These are phyloP conservation scores for Myanophis thanlyinensis DNA, from an alignment of 2,113 vertebrate genomes.

Conservation along the genomic window DNA sequence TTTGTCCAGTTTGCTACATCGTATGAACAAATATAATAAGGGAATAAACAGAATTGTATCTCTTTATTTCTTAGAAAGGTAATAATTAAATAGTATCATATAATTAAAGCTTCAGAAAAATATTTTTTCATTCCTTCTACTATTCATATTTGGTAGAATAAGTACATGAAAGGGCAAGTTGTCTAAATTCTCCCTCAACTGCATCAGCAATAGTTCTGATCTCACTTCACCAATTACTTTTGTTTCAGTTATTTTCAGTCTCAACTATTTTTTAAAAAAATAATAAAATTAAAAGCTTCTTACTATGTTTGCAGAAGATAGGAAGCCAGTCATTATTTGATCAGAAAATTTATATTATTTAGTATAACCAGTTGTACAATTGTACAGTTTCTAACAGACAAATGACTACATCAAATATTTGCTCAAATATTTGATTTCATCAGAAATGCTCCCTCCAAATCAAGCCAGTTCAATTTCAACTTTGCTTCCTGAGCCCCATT, in stretches of 20 bases:
- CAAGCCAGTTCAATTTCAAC: neutral
- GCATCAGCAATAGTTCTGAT: neutral
- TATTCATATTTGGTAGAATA: neutral
- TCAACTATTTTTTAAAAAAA: neutral
- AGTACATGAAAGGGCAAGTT: neutral
- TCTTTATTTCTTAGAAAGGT: neutral
- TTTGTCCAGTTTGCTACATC: neutral
- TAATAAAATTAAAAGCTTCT: neutral
- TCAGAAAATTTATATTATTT: neutral
- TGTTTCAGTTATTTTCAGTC: neutral
- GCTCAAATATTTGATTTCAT: neutral
- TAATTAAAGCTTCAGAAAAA: neutral
- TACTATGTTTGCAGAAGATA: neutral
- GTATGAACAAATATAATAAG: neutral
- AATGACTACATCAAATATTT: neutral
- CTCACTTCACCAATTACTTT: neutral
- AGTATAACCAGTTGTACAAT: neutral
- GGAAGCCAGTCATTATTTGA: neutral
- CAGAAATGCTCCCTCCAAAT: neutral
- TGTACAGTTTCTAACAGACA: neutral
- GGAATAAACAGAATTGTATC: neutral
- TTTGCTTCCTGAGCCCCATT: neutral
- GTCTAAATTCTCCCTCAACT: neutral
- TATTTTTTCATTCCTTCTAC: neutral
- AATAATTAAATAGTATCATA: neutral